Conservation (phyloP, 2,797 vertebrate species). For the Nannoperca obscura region DNA sequence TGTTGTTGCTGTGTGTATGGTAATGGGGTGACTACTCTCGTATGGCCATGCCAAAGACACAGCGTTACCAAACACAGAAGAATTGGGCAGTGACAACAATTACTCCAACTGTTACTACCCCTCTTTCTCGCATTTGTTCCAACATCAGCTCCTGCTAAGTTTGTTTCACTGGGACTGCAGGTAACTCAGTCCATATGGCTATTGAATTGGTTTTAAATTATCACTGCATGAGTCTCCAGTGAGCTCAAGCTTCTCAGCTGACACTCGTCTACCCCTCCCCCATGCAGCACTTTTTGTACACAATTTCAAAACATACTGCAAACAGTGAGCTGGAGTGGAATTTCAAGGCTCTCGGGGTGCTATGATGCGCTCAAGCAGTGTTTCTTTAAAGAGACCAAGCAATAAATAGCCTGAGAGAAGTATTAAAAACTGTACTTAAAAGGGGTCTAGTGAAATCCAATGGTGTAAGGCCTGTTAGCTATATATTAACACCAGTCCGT, state of each 20-base stretch:
- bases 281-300: conserved; percentile 23
- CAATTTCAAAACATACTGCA: conserved; percentile 34
- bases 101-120: conserved; percentile 17
- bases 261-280: not conserved
- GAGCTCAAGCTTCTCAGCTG: conserved; percentile 25
- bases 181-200: conserved; percentile 19
- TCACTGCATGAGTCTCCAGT: conserved; percentile 21
- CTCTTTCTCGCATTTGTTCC: conserved; percentile 14
- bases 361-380: conserved; percentile 37
- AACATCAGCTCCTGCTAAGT: conserved; percentile 27
- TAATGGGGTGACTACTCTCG: not conserved
- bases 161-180: conserved; percentile 40
- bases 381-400: conserved; percentile 44
- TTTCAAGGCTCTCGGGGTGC: conserved; percentile 50
- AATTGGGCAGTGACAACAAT: conserved; percentile 20
- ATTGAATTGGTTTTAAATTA: conserved; percentile 46
- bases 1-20: not conserved
- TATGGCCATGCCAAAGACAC: not conserved
- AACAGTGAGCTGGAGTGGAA: conserved; percentile 49
- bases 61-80: conserved; percentile 18
- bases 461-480: conserved; percentile 44
- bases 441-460: conserved; percentile 61
- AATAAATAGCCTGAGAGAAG: conserved; percentile 53
- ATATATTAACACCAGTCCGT: conserved; percentile 60
- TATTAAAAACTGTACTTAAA: conserved; percentile 53